A percentile compares a stretch with the other conserved stretches of the same genome.
Conservation (phyloP, 2,888 invertebrate species). For the Liopterus haemorrhoidalis region DNA sequence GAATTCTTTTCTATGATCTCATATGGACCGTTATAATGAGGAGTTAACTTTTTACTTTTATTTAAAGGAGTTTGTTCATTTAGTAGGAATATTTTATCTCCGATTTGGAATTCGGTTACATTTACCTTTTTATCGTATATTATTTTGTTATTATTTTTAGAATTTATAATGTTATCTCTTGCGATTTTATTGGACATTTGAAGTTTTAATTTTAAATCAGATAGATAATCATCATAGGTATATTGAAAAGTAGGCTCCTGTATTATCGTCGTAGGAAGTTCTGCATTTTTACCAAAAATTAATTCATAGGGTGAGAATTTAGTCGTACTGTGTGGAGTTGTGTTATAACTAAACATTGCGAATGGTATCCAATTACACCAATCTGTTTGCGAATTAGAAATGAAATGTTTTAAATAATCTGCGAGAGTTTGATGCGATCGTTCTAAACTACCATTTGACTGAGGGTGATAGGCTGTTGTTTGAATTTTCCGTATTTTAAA, state of each 20-base stretch:
- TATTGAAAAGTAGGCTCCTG: slow-evolving; percentile 29
- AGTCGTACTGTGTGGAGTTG: slow-evolving; percentile 30
- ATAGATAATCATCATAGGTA: slow-evolving; percentile 29
- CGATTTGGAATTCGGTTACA: slow-evolving; percentile 18
- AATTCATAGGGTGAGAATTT: slow-evolving; percentile 30
- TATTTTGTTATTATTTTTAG: slow-evolving; percentile 28
- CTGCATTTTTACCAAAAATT: slow-evolving; percentile 26
- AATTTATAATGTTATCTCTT: slow-evolving; percentile 23
- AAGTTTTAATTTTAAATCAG: slow-evolving; percentile 25
- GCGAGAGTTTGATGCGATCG: slow-evolving; percentile 35
- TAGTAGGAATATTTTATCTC: slow-evolving; percentile 24
- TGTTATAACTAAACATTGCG: slow-evolving; percentile 33
- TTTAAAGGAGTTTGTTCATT: slow-evolving; percentile 15
- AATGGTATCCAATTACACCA: slow-evolving; percentile 36
- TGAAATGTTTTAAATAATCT: slow-evolving; percentile 34
- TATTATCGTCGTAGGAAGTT: slow-evolving; percentile 24
- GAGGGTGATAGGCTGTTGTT: slow-evolving; percentile 34
- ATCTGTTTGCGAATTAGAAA: slow-evolving; percentile 31
- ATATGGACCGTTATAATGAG: slow-evolving; percentile 26
- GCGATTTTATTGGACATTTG: slow-evolving; percentile 28
- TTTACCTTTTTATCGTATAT: slow-evolving; percentile 25
- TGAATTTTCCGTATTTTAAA: slow-evolving; percentile 34
- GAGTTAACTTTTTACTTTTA: slow-evolving; percentile 18
- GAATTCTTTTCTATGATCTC: slow-evolving; percentile 24
- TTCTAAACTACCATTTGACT: slow-evolving; percentile 35